Evolutionary conservation across 2,888 invertebrate species (phyloP).

Genomic region (Andrena bucephala): DNA sequence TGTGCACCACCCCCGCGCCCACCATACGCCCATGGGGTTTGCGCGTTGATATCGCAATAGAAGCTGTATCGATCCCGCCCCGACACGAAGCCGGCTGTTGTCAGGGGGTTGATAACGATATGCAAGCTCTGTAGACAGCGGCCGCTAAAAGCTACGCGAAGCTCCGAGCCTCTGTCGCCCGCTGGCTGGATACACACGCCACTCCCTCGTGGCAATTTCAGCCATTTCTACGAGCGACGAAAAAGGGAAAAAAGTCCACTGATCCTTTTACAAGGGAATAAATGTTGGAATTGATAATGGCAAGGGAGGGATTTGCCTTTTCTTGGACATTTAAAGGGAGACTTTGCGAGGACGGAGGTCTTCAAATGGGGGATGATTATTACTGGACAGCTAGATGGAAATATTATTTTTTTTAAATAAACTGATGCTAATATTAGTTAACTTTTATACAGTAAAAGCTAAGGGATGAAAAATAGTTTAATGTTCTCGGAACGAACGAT

Average conservation of each 20-base stretch:
- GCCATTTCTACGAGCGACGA: conserved; percentile 37
- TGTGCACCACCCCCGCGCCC: conserved; percentile 47
- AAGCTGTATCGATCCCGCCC: conserved; percentile 80
- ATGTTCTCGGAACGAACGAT: too few species aligned
- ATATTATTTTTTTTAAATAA: too few species aligned
- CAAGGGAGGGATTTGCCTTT: too few species aligned
- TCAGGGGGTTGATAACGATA: conserved; percentile 80
- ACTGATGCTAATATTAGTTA: too few species aligned
- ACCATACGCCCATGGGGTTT: conserved; percentile 77
- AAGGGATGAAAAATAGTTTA: too few species aligned
- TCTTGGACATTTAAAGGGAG: too few species aligned
- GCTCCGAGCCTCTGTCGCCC: conserved; percentile 48
- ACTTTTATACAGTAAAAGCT: too few species aligned
- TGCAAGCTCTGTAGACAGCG: conserved; percentile 67
- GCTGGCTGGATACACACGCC: conserved; percentile 14
- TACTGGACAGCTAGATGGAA: too few species aligned
- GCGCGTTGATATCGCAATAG: conserved; percentile 80
- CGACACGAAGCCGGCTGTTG: conserved; percentile 79
- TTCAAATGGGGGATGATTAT: too few species aligned
- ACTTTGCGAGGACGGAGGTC: too few species aligned
- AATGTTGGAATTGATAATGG: conserved; percentile 1
- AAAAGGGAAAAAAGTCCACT: not conserved
- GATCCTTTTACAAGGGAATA: conserved; percentile 1
- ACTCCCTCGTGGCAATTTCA: conserved; percentile 21
- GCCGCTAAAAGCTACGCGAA: conserved; percentile 60